These are phyloP conservation scores for Henricia sp. DNA, from an alignment of 53 echinoderm and acorn worm genomes.

Conservation along the genomic window DNA sequence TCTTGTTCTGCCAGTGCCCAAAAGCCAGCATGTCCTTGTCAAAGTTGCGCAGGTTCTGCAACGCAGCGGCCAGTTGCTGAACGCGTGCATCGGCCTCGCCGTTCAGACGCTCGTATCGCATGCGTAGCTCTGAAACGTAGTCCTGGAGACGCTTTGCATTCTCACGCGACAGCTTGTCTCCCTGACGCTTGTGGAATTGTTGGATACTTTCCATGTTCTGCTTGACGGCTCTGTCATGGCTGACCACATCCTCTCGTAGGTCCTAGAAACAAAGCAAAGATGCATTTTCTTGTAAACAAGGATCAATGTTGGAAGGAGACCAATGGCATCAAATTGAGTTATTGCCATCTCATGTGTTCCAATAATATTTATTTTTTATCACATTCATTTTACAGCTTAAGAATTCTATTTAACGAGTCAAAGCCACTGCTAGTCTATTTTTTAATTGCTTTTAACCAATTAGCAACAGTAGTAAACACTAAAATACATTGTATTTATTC, in stretches of 20 bases:
- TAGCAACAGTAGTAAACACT: too few species aligned
- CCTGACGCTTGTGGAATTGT: slow-evolving; percentile 80
- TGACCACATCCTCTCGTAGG: slow-evolving; percentile 81
- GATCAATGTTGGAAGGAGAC: too few species aligned
- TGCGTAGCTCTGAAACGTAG: slow-evolving; percentile 82
- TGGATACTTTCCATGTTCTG: slow-evolving; percentile 79
- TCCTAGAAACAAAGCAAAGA: slow-evolving; percentile 49
- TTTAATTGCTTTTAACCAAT: too few species aligned
- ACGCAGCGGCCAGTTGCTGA: slow-evolving; percentile 71
- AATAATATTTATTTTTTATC: too few species aligned
- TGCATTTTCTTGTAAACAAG: not conserved
- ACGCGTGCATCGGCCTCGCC: slow-evolving; percentile 88
- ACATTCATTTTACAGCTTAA: too few species aligned
- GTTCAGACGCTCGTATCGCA: slow-evolving; percentile 86
- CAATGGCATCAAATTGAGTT: too few species aligned
- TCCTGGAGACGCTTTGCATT: slow-evolving; percentile 83
- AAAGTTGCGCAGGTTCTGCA: slow-evolving; percentile 85
- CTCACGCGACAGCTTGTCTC: slow-evolving; percentile 79
- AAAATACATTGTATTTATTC: too few species aligned
- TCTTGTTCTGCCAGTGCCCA: slow-evolving; percentile 88
- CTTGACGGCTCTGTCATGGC: slow-evolving; percentile 73
- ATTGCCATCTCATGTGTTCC: too few species aligned
- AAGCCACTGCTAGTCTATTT: too few species aligned
- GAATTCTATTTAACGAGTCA: too few species aligned
- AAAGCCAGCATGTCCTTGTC: slow-evolving; percentile 83